Evolutionary conservation across 2,797 vertebrate species (phyloP), one percentile per base, ranked within the genome.

Genomic region (Prionace glauca): DNA sequence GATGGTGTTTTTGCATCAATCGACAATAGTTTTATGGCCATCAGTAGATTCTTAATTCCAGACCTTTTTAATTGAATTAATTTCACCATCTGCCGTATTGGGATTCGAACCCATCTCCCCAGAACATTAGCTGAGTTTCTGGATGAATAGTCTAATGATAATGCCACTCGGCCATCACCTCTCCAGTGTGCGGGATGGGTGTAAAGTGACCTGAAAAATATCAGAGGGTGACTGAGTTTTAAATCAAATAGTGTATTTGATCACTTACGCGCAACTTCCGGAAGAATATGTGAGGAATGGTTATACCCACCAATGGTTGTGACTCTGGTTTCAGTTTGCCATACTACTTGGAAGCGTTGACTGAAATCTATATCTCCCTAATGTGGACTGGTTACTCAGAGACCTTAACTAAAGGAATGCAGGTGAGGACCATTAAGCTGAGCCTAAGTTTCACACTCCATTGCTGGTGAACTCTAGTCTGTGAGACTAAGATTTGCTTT

Each of bases 291-390:
- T 14, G n/a, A 5, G 36, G n/a, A 20, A 16, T 20, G n/a, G 77
- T 3, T 36, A 36, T 36, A 3, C 16, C n/a, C 32, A 79, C 14
- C n/a, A 81, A 81, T 36, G 9, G 32, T 11, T 29, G 74, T 79
- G 74, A 79, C 32, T 74, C 32, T 81, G 77, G n/a, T 81, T 81
- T 36, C 77, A 36, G n/a, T 14, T 36, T 81, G 77, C 77, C 12
- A 81, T 81, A 1, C 86, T 88, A 45, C 97, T 97, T 97, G 86
- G 95, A 97, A 97, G 97, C 96, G 98, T 97, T 98, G 98, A 98
- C 97, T 98, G 98, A 97, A 97, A 97, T 97, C 96, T 96, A 97
- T 97, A 96, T 97, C 98, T 97, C 97, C 96, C 97, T 98, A 97
- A 98, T 97, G 97, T 97, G 97, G 97, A 97, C 96, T 98, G 98